phyloP scores from a whole-genome alignment of 2,797 vertebrate species.

The Squalus acanthias region DNA sequence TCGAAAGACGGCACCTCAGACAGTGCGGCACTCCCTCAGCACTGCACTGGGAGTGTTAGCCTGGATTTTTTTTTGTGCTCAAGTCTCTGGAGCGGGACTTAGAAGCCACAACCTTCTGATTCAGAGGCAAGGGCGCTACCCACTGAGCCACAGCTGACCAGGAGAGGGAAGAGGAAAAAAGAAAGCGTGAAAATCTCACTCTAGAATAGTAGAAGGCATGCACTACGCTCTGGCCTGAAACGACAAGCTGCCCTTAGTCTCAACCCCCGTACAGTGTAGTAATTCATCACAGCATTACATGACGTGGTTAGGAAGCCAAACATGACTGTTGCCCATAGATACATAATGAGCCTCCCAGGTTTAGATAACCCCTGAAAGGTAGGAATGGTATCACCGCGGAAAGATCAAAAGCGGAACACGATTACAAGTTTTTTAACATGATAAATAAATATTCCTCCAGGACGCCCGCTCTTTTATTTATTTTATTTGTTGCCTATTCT shows the following conservation, averaged over 20 bases:
- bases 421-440: background rate
- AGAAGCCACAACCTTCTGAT: too few relatives aligned
- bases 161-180: background rate
- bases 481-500: background rate
- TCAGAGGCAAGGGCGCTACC: too few relatives aligned
- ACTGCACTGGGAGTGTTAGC: too few relatives aligned
- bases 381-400: background rate
- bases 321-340: background rate
- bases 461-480: background rate
- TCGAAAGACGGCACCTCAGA: too few relatives aligned
- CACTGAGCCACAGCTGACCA: too few relatives aligned
- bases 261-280: background rate
- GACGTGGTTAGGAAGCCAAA: background rate
- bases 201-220: background rate
- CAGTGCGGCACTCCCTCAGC: too few relatives aligned
- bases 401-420: conserved; percentile 20
- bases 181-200: background rate
- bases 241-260: conserved; percentile 17
- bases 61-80: too few relatives aligned
- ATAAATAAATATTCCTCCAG: background rate
- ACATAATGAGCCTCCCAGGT: background rate
- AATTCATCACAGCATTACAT: conserved; percentile 10
- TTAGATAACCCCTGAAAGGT: background rate
- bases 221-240: background rate
- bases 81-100: too few relatives aligned